Evolutionary conservation across 2,797 vertebrate genomes (phyloP), one percentile per base, ranked within the genome.

Genomic region (Sparus aurata): DNA sequence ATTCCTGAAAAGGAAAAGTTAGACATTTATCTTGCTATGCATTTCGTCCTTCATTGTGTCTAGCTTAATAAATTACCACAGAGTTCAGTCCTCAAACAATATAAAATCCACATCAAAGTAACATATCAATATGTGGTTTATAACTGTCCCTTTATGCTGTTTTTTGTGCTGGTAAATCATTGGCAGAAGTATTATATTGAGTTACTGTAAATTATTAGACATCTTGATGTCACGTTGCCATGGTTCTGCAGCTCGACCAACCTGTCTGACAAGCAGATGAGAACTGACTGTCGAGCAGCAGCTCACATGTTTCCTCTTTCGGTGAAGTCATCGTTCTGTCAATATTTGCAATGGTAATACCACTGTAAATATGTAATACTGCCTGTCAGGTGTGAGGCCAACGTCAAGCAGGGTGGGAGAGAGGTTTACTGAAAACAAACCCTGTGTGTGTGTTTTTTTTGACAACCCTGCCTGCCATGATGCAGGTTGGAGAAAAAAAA

Each of bases 331-430:
- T 93, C 75, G 54, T 70, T 90, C 77, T 90, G 94, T 94, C 93
- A 95, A 95, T 94, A 94, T 94, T 95, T 95, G 93, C 88, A 87
- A 89, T 92, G 90, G 83, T 93, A 90, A 93, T 92, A 87, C 89
- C 79, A 50, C 79, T 69, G 90, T 86, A 86, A 92, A 92, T 88
- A 90, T 92, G 86, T 75, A 82, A 90, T 75, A 41, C 49, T 18
- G 69, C 66, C 69, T 20, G 78, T 79, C 80, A 75, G 49, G 66
- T 83, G 75, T 63, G 76, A 68, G 67, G 64, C 61, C 87, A 15
- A 58, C 85, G 75, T 85, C 55, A 49, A 74, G 73, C 34, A 72
- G 80, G 73, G 75, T 0, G 38, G 72, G 75, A 50, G 47, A 70
- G 34, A 75, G 67, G 83, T 94, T 93, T 91, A 90, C 92, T 89